A percentile compares a stretch with the other conserved stretches of the same genome.
These are phyloP conservation scores for Dasypolia templi DNA, from an alignment of 2,888 invertebrate genomes.

Conservation along the genomic window DNA sequence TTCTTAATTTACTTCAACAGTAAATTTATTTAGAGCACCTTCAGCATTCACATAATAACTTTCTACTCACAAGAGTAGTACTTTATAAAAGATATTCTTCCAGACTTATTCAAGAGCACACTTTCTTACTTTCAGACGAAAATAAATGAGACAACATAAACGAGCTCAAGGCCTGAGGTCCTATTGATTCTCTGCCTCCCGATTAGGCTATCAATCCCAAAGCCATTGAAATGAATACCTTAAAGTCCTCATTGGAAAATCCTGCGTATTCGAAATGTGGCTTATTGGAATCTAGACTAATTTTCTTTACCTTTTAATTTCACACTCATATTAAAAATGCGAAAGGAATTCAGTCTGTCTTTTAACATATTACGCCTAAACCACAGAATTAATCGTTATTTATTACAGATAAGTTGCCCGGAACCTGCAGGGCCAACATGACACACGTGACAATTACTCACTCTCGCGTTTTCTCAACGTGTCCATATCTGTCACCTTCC, in stretches of 20 bases:
- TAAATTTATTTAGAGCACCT: not conserved
- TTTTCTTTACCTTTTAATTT: constrained; percentile 7
- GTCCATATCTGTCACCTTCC: too few relatives aligned
- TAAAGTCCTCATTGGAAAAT: constrained; percentile 38
- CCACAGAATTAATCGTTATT: not conserved
- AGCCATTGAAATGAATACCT: constrained; percentile 49
- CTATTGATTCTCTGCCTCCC: constrained; percentile 47
- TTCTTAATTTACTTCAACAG: too few relatives aligned
- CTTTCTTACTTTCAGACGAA: constrained; percentile 15
- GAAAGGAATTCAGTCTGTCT: not conserved
- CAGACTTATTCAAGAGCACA: not conserved
- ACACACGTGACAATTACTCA: too few relatives aligned
- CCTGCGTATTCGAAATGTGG: constrained; percentile 24
- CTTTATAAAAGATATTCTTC: not conserved
- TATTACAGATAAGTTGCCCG: not conserved
- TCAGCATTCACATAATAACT: not conserved
- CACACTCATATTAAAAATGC: not conserved
- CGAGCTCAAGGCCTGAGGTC: constrained; percentile 55
- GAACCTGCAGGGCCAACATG: too few relatives aligned
- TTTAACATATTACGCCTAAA: not conserved
- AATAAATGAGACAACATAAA: constrained; percentile 41
- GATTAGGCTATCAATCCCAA: constrained; percentile 43
- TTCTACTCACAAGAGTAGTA: not conserved
- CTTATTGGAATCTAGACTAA: constrained; percentile 48
- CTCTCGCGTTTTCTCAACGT: too few relatives aligned